Conservation (phyloP, 1,140 invertebrate genomes). For the Lepidurus arcticus region DNA sequence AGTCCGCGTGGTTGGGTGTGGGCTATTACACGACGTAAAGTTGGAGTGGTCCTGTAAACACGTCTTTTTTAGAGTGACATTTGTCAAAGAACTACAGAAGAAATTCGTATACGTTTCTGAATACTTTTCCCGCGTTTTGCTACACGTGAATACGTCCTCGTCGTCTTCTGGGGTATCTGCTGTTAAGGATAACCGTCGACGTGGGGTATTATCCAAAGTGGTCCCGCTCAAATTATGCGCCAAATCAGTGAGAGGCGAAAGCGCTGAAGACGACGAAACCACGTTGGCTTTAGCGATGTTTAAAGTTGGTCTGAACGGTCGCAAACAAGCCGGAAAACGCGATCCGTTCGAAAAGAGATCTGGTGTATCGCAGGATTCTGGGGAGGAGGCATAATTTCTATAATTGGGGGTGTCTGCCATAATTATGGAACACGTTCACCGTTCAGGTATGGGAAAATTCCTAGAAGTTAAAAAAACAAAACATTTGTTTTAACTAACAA, state of each 20-base stretch:
- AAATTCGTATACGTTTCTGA: not conserved
- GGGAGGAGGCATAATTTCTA: not conserved
- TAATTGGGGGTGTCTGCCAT: not conserved
- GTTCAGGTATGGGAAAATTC: no score
- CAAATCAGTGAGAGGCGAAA: slow-evolving; percentile 28
- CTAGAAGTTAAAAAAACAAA: no score
- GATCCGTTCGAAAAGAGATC: not conserved
- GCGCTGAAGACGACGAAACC: not conserved
- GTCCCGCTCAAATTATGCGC: slow-evolving; percentile 28
- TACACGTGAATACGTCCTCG: not conserved
- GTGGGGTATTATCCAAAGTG: slow-evolving; percentile 25
- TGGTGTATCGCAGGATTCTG: slow-evolving; percentile 5
- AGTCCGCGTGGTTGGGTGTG: not conserved
- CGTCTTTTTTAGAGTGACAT: not conserved
- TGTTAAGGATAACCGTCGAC: not conserved
- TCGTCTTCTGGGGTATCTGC: not conserved
- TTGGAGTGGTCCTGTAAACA: not conserved
- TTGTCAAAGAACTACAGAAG: not conserved
- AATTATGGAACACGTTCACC: not conserved
- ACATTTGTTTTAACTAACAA: no score
- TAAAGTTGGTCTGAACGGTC: not conserved
- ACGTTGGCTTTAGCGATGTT: not conserved
- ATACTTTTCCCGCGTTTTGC: not conserved
- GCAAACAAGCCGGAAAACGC: not conserved
- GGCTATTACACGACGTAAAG: not conserved